Evolutionary conservation across 2,113 vertebrate species (phyloP), one percentile per base, ranked within the genome.

Genomic region (Epinephelus fuscoguttatus): DNA sequence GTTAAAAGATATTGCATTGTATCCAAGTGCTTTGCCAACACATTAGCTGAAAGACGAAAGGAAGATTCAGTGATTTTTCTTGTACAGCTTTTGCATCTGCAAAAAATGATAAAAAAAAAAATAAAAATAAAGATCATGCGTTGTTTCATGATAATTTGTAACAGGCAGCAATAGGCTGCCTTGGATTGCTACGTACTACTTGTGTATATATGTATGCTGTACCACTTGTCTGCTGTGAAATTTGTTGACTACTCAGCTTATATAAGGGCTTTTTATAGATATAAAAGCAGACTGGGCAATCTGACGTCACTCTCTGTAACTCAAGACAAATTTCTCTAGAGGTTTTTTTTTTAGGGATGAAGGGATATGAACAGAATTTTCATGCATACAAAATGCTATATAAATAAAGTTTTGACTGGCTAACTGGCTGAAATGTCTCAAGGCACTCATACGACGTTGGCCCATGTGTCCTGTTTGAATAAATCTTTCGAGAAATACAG

Each of bases 231-330:
- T 90, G 92, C 92, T 91, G 92, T 93, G 89, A 90, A 94, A 88
- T 88, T 89, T 90, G 87, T 94, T 89, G 88, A 94, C 84, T 88
- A 94, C 89, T 91, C 93, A 91, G 86, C 94, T 94, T 93, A 93
- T 94, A 94, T 91, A 95, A 96, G 95, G 95, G 95, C 95, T 96
- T 94, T 94, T 94, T 92, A 88, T 93, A 94, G 80, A 89, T 78
- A 83, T 92, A 78, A 93, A 92, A 89, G 86, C 86, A 94, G 92
- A 94, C 91, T 61, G 89, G 90, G 88, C 74, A 82, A 92, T 75
- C 80, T 84, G 82, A 91, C 78, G 33, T 91, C 91, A 89, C 82
- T 84, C 86, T 89, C 87, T 89, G 81, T 75, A 91, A 87, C 81
- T 87, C 53, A 27, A 90, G 78, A 87, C 33, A 83, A 86, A 86